Base-by-base conservation (phyloP, 1,140 invertebrate genomes). In the Acromyrmex heyeri region DNA sequence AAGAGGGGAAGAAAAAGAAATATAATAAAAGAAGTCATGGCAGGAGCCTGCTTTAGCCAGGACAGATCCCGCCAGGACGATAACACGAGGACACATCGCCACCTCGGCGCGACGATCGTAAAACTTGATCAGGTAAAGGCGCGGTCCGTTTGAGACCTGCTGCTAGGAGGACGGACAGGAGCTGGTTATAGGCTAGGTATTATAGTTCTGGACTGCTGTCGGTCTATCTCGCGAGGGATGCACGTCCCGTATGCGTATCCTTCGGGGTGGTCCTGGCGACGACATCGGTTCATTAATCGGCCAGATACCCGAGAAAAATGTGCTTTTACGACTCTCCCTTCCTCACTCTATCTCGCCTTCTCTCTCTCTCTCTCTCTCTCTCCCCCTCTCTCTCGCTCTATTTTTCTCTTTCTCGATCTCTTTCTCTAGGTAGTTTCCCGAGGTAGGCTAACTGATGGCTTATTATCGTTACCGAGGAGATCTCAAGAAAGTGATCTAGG, bases 41-140 rank as follows among this genome's bases (percentile, higher is more conserved):
- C 79, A 85, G 85, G 72, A 90, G 88, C 86, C 83, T 86, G 89
- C 87, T 90, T 91, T 91, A 89, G 86, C 82, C 87, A 69, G 85
- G 88, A 72, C 86, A 95, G 95, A 95, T 95, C 93, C 93, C 94
- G 94, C 90, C 90, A 77, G 90, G 57, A 92, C 92, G 95, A 95
- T 95, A 95, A 95, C 93, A 92, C 87, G 91, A 91, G 94, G 93
- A 95, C 94, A 94, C 95, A 95, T 95, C 94, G 94, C 94, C 95
- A 95, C 95, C 95, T 95, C 93, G 94, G 79, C 93, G 92, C 94
- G 95, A 94, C 93, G 94, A 95, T 95, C 95, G 94, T 95, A 95
- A 95, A 95, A 95, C 93, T 95, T 93, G 92, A 90, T 90, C 94
- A 95, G 94, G 94, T 94, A 95, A 93, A 93, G 90, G 86, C 88